phyloP scores from a whole-genome alignment of 2,888 invertebrate genomes.

The Alloplasta piceator region DNA sequence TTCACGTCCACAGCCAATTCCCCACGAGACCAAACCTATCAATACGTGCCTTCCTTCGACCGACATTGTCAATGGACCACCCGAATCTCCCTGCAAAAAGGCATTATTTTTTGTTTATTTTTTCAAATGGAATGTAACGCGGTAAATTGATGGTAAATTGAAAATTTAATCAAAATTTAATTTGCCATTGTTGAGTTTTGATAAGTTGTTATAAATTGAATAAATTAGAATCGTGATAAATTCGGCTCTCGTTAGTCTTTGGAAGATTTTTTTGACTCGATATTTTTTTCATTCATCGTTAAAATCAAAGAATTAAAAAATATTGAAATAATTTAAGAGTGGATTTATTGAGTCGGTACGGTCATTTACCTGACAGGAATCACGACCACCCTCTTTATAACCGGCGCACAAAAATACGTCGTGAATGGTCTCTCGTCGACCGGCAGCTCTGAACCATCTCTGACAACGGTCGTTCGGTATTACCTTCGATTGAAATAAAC shows the following conservation, averaged over 20 bases:
- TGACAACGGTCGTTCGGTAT: conserved; percentile 96
- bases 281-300: too few species aligned
- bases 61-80: conserved; percentile 94
- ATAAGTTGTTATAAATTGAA: too few species aligned
- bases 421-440: conserved; percentile 95
- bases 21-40: conserved; percentile 96
- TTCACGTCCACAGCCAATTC: conserved; percentile 95
- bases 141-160: too few species aligned
- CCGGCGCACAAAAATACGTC: conserved; percentile 97
- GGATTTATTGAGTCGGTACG: too few species aligned
- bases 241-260: too few species aligned
- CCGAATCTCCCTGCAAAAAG: conserved; percentile 86
- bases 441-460: conserved; percentile 96
- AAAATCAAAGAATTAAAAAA: too few species aligned
- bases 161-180: too few species aligned
- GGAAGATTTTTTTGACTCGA: too few species aligned
- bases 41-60: conserved; percentile 94
- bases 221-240: too few species aligned
- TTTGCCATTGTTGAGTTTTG: too few species aligned
- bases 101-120: not conserved
- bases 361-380: conserved; percentile 85
- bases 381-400: conserved; percentile 92
- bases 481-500: conserved; percentile 82
- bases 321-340: too few species aligned
- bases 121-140: too few species aligned